A percentile compares a stretch with the other conserved stretches of the same genome.
Conservation (phyloP, 2,113 vertebrate species). For the Calidris pugnax region DNA sequence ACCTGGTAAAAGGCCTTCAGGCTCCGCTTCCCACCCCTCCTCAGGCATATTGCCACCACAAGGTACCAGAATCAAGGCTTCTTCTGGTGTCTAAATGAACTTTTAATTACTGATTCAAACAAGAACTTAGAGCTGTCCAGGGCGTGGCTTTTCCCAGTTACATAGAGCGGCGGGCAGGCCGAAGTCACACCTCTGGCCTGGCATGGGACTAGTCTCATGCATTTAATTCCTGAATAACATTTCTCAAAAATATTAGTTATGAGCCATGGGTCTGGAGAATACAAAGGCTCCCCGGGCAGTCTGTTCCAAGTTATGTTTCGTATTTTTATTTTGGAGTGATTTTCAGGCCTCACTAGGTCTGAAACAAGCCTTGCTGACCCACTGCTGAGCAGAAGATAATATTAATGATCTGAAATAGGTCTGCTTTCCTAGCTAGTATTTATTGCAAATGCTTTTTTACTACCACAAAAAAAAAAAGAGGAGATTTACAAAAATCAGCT, state of each 20-base stretch:
- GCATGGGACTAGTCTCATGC: fast-evolving
- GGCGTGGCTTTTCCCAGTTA: fast-evolving
- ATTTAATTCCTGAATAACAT: not conserved
- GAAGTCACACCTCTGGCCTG: fast-evolving
- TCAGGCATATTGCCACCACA: fast-evolving
- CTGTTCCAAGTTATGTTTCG: fast-evolving
- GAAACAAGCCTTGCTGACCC: not conserved
- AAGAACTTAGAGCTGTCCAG: too few species aligned
- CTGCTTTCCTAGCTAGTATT: not conserved
- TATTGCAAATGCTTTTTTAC: not conserved
- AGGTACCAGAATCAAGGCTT: too few species aligned
- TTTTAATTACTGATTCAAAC: fast-evolving
- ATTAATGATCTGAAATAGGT: not conserved
- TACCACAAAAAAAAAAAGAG: not conserved
- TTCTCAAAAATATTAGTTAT: not conserved
- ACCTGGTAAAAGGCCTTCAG: fast-evolving
- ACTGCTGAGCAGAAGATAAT: not conserved
- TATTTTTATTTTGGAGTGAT: not conserved
- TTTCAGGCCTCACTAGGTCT: not conserved
- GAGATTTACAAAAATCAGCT: not conserved
- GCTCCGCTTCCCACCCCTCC: not conserved
- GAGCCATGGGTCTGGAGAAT: not conserved
- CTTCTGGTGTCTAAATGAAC: not conserved
- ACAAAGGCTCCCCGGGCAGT: fast-evolving
- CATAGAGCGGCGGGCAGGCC: fast-evolving